Base-by-base conservation (phyloP, 1,140 invertebrate genomes). In the Penaeus indicus region DNA sequence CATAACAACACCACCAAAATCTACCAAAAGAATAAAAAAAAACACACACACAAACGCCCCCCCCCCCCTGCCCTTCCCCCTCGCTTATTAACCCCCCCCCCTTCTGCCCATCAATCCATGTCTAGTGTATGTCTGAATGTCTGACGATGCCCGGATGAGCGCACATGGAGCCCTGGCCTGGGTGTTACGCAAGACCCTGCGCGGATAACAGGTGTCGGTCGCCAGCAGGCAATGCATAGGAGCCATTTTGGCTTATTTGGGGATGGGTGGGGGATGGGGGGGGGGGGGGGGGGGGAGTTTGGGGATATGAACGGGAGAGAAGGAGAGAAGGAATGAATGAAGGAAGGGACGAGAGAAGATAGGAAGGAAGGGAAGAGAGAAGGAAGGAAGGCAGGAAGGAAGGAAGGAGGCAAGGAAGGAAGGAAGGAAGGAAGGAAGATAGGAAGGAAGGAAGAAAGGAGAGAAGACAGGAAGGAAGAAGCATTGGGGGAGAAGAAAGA, bases 321-420 rank as follows among this genome's bases (percentile, higher is more conserved):
- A 16, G 67, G 61, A 64, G 61, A 64, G 47, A 83, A 16, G 32
- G 10, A 67, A 8, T 38, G 61, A 83, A n/a, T n/a, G 22, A 67
- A 19, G 69, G n/a, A 84, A 32, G 69, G n/a, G 69, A 32, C 64
- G 16, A 84, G 32, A 69, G 27, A 84, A n/a, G n/a, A n/a, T n/a
- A n/a, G n/a, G n/a, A n/a, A n/a, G n/a, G n/a, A n/a, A n/a, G n/a
- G 60, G 72, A 21, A 84, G 32, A 84, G 63, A 84, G 32, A 84
- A n/a, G 47, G 47, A 60, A 25, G 63, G 42, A 60, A 22, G 25
- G 42, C 22, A 61, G 63, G 38, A 81, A 21, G n/a, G 7, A 62
- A 22, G 62, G 4, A 67, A 0, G 19, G 32, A 64, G 8, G 38
- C 62, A 21, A 0, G 47, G 60, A 19, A 27, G 61, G 38, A 21